phyloP scores from a whole-genome alignment of 2,888 invertebrate species.

The Rhagium mordax region DNA sequence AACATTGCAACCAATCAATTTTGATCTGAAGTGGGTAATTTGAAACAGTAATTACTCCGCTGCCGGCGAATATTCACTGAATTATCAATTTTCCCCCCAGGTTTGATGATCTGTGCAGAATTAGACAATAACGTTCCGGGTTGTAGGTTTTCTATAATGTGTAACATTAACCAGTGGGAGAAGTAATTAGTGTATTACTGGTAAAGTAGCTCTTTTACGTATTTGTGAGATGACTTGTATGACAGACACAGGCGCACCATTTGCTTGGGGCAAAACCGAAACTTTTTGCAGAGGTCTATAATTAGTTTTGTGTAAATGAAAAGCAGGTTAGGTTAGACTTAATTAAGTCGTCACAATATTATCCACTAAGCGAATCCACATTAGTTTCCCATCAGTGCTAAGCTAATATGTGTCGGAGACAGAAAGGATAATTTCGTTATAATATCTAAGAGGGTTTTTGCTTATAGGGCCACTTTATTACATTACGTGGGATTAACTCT shows the following conservation, averaged over 20 bases:
- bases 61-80: constrained; percentile 7
- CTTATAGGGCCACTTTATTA: constrained; percentile 12
- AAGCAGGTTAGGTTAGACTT: not conserved
- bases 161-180: not conserved
- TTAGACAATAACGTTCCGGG: not conserved
- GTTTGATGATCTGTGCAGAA: not conserved
- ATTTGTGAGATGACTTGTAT: too few relatives aligned
- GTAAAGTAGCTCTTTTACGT: too few relatives aligned
- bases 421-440: not conserved
- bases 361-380: not conserved
- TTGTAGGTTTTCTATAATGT: not conserved
- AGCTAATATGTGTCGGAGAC: not conserved
- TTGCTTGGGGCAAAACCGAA: too few relatives aligned
- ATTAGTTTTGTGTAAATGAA: too few relatives aligned
- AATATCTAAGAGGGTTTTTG: constrained; percentile 9
- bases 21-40: constrained; percentile 14
- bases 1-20: constrained; percentile 22
- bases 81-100: constrained; percentile 1
- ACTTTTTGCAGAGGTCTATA: too few relatives aligned
- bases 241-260: too few relatives aligned
- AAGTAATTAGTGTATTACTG: not conserved
- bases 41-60: not conserved
- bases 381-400: not conserved
- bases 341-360: not conserved
- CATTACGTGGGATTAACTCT: not conserved